Evolutionary conservation across 2,888 invertebrate species (phyloP), one percentile per base, ranked within the genome.

Genomic region (Xestia sexstrigata): DNA sequence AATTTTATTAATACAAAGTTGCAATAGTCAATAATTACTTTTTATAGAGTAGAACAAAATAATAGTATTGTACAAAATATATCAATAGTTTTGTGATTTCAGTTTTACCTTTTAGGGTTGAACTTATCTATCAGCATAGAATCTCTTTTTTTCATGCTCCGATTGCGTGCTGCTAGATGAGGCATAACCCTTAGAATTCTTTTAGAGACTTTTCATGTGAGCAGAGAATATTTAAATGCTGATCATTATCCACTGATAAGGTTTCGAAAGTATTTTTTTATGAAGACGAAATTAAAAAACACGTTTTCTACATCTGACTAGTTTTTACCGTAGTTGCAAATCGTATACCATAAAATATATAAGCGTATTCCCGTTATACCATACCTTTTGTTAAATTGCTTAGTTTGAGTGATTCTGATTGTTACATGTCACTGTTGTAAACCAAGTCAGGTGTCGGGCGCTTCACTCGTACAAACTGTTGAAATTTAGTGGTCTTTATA

Each of bases 61-160:
- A 80, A 73, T 63, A 69, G 47, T 80, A 71, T 52, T 74, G 45
- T 81, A 67, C 42, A 55, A 81, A 42, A 42, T 42, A 70, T n/a
- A 63, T 47, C 66, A 52, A 70, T 67, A 73, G 69, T 47, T 52
- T 69, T 70, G 52, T 49, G 76, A 74, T 67, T 52, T 58, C 55
- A 65, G 52, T 80, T 81, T 74, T 80, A 79, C 49, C 45, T 73
- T 65, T 80, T 69, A 58, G 42, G 30, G 8, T 60, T 55, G n/a
- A 58, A 58, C 26, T 4, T 26, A 58, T 26, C 58, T 58, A 58
- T 58, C 58, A 26, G 26, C 58, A 26, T 15, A 2, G 58, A 26
- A 58, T 15, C 58, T 26, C 26, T 17, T n/a, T 58, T 26, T 35
- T 62, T 1, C 62, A 60, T 30, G 60, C 30, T 60, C 26, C 2